Conservation (phyloP, 1,140 invertebrate species). For the Achatina immaculata region DNA sequence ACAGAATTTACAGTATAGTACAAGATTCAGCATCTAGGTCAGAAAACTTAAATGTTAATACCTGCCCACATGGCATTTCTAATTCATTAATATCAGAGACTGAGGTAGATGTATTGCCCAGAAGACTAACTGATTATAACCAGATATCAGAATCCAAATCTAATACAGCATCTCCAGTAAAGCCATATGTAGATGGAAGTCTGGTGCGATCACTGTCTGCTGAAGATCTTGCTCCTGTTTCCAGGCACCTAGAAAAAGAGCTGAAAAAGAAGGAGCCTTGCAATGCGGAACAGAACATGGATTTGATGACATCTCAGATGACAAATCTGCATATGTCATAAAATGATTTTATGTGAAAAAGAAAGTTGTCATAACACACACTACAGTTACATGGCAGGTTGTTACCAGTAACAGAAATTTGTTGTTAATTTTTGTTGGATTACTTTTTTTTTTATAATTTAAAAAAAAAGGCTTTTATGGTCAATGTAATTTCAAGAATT, state of each 20-base stretch:
- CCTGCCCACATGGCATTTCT: neutral
- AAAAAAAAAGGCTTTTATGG: too few species aligned
- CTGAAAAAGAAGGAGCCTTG: neutral
- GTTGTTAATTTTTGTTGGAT: too few species aligned
- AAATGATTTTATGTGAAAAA: neutral
- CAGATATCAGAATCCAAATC: conserved; percentile 23
- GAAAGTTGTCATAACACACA: too few species aligned
- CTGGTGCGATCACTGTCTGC: conserved; percentile 21
- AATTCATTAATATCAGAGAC: neutral
- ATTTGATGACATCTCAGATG: conserved; percentile 34
- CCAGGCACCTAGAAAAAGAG: neutral
- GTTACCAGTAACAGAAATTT: too few species aligned
- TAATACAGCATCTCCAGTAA: conserved; percentile 32
- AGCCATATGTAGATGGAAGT: conserved; percentile 1
- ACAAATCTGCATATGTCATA: conserved; percentile 36
- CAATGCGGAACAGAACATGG: conserved; percentile 13
- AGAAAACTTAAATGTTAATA: neutral
- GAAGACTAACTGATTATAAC: neutral
- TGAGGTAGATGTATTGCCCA: neutral
- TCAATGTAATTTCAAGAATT: too few species aligned
- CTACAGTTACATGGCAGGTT: too few species aligned
- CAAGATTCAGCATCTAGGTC: conserved; percentile 30
- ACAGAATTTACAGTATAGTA: conserved; percentile 19
- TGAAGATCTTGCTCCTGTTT: neutral
- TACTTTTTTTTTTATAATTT: too few species aligned